Evolutionary conservation across 1,140 invertebrate species (phyloP), one percentile per base, ranked within the genome.

Genomic region (Zaprionus taronus): DNA sequence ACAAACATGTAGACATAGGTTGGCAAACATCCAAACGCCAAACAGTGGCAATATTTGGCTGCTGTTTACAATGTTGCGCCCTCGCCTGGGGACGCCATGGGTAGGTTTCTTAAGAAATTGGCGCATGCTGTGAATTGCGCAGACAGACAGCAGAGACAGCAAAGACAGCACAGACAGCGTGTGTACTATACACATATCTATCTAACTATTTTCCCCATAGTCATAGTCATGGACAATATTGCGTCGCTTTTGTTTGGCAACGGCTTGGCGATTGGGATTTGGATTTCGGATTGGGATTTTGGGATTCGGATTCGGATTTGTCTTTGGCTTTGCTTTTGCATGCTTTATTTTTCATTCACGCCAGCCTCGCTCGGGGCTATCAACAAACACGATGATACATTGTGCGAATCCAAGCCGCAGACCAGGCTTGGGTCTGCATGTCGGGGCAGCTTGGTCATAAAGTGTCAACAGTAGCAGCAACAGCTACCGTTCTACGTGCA

Each of bases 1-100:
- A 85, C 58, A 71, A 64, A 71, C 56, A 66, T 28, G 28, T 55
- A 67, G 56, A 53, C 26, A 62, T 63, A 60, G 15, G 41, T 47
- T 51, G 38, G 55, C 41, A 47, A 47, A 47, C 41, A 47, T 47
- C 15, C 9, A 67, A 65, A 66, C 49, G 72, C 66, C 71, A 85
- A 85, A 90, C 84, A 81, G 84, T 90, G 81, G 84, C 84, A 89
- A 89, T 83, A 90, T 89, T 81, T 85, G 83, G 82, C 38, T 49
- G 75, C 51, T 77, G 75, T 77, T 77, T 79, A 79, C 76, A 79
- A 60, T 44, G 53, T 36, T 58, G 36, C 65, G 66, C 83, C 83
- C 83, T 79, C 69, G 83, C 72, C 83, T 68, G 72, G 80, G 71
- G 71, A 66, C 71, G 61, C 72, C 68, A 79, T 72, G 74, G 73